Conservation (phyloP, 2,797 vertebrate genomes). For the Cyprinella venusta region DNA sequence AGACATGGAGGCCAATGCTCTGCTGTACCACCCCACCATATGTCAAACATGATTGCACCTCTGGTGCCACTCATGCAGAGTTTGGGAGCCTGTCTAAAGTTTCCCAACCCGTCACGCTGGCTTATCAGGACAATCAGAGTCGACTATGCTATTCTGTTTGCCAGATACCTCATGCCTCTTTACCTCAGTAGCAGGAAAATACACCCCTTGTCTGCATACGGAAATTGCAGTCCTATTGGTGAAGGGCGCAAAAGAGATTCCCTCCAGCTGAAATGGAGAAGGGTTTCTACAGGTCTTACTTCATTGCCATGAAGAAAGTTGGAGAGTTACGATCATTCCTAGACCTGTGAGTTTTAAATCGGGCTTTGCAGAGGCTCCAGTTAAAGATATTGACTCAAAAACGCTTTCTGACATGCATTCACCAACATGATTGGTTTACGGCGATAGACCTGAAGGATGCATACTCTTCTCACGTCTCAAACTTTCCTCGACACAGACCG, state of each 20-base stretch:
- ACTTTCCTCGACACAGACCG: neutral
- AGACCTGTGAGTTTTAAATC: neutral
- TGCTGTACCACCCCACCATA: neutral
- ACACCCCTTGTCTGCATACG: rapidly evolving
- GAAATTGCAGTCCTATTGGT: neutral
- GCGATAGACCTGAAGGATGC: neutral
- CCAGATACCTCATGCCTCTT: neutral
- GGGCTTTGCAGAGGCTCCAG: neutral
- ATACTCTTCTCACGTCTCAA: neutral
- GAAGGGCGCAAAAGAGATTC: neutral
- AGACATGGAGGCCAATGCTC: too few relatives aligned
- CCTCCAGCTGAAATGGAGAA: neutral
- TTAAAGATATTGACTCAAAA: neutral
- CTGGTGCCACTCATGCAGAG: neutral
- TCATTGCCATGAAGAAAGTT: neutral
- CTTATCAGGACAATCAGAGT: neutral
- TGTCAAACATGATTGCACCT: neutral
- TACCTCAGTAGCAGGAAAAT: neutral
- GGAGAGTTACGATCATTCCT: neutral
- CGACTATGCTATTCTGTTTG: neutral
- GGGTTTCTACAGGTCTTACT: neutral
- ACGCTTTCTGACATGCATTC: neutral
- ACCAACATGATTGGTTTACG: neutral
- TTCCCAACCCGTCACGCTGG: neutral
- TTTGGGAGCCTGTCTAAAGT: neutral